These are phyloP conservation scores for Lagorchestes hirsutus DNA, from an alignment of 2,797 vertebrate genomes.

Conservation along the genomic window DNA sequence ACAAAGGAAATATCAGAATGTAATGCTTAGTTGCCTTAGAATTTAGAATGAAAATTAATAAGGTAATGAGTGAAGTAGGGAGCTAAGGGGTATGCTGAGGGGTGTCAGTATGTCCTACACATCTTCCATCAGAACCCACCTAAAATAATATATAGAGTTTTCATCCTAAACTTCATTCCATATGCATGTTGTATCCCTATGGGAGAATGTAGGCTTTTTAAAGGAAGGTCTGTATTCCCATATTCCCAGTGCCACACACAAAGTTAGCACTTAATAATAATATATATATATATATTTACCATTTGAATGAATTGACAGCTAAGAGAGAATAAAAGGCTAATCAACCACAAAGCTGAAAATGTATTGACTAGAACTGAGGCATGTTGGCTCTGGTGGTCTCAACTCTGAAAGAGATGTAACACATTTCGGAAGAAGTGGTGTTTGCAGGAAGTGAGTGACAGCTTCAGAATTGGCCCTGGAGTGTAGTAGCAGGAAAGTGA, in stretches of 20 bases:
- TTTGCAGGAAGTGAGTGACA: background rate
- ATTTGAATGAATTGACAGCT: background rate
- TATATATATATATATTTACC: background rate
- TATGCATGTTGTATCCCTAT: background rate
- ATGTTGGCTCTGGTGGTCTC: background rate
- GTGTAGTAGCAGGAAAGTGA: background rate
- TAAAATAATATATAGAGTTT: background rate
- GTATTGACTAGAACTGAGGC: background rate
- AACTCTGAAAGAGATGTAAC: background rate
- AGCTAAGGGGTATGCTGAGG: background rate
- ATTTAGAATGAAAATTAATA: background rate
- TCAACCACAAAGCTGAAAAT: background rate
- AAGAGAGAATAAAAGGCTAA: background rate
- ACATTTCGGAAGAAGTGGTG: background rate
- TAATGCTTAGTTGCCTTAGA: background rate
- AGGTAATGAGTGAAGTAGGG: background rate
- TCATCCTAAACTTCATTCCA: background rate
- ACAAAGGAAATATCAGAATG: background rate
- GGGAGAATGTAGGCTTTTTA: background rate
- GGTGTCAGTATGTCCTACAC: background rate
- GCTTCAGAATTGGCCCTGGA: background rate
- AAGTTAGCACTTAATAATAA: background rate
- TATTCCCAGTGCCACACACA: background rate
- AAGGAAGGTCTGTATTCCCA: background rate
- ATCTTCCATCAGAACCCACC: background rate